Evolutionary conservation across 2,113 vertebrate genomes (phyloP), one percentile per base, ranked within the genome.

Genomic region (Plecotus auritus): DNA sequence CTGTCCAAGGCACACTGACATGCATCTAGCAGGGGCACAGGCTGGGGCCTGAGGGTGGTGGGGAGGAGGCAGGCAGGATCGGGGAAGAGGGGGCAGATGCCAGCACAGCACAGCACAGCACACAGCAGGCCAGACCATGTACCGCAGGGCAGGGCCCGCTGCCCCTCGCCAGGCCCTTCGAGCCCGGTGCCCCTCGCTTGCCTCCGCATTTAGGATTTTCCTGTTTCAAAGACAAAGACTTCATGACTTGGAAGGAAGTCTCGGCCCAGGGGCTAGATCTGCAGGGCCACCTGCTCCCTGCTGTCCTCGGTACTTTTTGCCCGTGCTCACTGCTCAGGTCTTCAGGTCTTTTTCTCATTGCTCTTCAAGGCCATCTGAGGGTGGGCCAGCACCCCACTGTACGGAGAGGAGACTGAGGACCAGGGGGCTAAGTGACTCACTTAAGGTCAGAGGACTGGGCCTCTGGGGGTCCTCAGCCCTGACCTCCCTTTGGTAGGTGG

Each of bases 61-160:
- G n/a, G 70, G 11, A 7, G 26, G 64, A 16, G 83, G 80, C 16
- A 42, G 69, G 67, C 37, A 1, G 3, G 30, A 64, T 64, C 23
- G 11, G 35, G 7, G 2, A 30, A 9, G 23, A 26, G 47, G 28
- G 72, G 56, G 49, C 14, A 7, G 66, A 26, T 67, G 93, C 56
- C 95, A 97, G 97, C 96, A 95, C 16, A 67, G 61, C 59, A 95
- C 14, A 66, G 85, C 82, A 69, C 66, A 88, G 59, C 93, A 69
- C 87, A 96, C 93, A 72, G 86, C 95, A 77, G 67, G 94, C 91
- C 97, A 98, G 97, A 96, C 98, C 97, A 98, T 89, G 49, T 99
- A 99, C 99, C 99, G 97, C 96, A 97, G 98, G 98, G 98, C 99
- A 99, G 97, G 98, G 98, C 98, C 97, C 42, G 2, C 85, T 78